Conservation (phyloP, 2,113 vertebrate species). For the Turnix velox region DNA sequence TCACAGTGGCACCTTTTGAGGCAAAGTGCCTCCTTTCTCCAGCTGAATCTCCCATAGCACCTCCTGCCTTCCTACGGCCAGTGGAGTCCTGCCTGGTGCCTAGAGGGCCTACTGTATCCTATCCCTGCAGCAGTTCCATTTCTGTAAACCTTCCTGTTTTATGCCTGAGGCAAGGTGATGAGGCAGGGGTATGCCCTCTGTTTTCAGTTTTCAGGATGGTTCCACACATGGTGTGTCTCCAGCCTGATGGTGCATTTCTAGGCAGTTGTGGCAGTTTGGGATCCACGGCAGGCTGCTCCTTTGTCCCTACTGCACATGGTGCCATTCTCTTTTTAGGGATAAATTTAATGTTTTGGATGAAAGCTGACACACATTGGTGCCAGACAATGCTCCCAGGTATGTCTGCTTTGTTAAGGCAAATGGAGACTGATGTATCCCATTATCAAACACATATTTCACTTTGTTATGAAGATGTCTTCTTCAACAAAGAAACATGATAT, state of each 20-base stretch:
- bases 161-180: rapidly evolving
- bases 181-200: rapidly evolving
- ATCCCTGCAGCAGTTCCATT: rapidly evolving
- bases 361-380: neutral
- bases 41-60: no score
- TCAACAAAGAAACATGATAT: neutral
- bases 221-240: rapidly evolving
- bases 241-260: rapidly evolving
- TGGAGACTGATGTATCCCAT: neutral
- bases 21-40: neutral
- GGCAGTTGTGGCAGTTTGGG: neutral
- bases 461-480: neutral
- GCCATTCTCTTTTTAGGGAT: neutral
- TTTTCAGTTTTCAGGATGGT: neutral
- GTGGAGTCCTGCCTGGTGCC: no score
- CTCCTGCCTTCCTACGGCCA: rapidly evolving
- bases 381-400: neutral
- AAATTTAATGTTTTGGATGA: neutral
- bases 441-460: neutral
- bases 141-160: neutral
- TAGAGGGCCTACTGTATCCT: no score
- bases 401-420: neutral
- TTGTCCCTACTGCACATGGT: neutral
- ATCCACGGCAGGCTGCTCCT: neutral
- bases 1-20: rapidly evolving